Conservation (phyloP, 2,797 vertebrate genomes). For the Sebastolobus alascanus region DNA sequence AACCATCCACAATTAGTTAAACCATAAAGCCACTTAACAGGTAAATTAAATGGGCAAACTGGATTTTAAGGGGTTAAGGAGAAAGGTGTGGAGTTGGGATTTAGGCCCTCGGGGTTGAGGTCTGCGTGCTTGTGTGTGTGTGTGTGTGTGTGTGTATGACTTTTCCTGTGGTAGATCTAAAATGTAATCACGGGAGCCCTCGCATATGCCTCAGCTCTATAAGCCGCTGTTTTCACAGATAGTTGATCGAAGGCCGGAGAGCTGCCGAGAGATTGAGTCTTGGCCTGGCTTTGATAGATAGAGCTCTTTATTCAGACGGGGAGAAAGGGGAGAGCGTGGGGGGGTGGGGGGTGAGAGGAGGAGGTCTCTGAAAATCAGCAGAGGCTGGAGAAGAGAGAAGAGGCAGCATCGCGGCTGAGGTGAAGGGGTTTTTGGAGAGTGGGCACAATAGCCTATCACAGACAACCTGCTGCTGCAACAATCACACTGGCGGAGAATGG, state of each 20-base stretch:
- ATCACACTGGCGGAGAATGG: slow-evolving; percentile 74
- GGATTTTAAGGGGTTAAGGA: slow-evolving; percentile 10
- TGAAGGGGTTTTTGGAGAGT: slow-evolving; percentile 78
- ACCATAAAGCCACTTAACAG: slow-evolving; percentile 8
- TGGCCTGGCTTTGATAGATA: slow-evolving; percentile 77
- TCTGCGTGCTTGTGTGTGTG: slow-evolving; percentile 25
- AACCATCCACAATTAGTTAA: not conserved
- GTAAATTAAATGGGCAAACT: slow-evolving; percentile 9
- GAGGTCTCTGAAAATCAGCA: slow-evolving; percentile 61
- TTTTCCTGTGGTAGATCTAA: slow-evolving; percentile 59
- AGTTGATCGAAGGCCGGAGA: slow-evolving; percentile 69
- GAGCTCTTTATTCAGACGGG: slow-evolving; percentile 71
- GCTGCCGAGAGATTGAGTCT: slow-evolving; percentile 62
- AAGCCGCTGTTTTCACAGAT: slow-evolving; percentile 71
- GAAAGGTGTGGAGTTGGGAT: slow-evolving; percentile 10
- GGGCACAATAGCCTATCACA: slow-evolving; percentile 80
- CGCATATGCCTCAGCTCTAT: slow-evolving; percentile 60
- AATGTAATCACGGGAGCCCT: slow-evolving; percentile 63
- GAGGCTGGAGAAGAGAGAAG: slow-evolving; percentile 63
- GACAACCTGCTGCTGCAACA: slow-evolving; percentile 77
- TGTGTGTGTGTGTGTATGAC: slow-evolving; percentile 18
- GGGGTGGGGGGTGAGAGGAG: not conserved
- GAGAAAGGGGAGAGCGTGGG: slow-evolving; percentile 28
- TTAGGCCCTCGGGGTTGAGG: not conserved
- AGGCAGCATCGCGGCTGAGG: slow-evolving; percentile 61